Evolutionary conservation across 2,797 vertebrate species (phyloP).

Genomic region (Apogon hyalosoma): DNA sequence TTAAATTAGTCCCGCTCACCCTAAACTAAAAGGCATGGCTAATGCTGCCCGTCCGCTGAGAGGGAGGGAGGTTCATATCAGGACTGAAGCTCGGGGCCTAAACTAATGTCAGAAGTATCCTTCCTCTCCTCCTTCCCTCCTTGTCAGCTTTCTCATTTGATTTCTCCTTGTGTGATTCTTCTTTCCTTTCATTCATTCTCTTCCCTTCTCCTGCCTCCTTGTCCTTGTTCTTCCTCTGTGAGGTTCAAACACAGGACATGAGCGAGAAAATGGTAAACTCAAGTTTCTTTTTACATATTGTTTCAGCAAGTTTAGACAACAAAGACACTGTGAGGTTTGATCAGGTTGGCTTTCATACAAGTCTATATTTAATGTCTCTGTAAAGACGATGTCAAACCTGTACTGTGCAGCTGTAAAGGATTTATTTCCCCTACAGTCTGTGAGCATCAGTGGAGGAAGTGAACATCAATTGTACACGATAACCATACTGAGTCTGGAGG

Average conservation of each 20-base stretch:
- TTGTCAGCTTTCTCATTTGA: conserved; percentile 31
- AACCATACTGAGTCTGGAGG: too few species aligned
- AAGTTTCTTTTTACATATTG: background rate
- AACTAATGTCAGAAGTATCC: conserved; percentile 67
- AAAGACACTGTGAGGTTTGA: background rate
- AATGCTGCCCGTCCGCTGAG: conserved; percentile 68
- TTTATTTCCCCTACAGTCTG: too few species aligned
- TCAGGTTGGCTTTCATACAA: background rate
- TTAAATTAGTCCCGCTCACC: conserved; percentile 73
- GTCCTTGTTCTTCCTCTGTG: conserved; percentile 1
- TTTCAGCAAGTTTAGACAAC: background rate
- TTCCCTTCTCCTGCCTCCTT: conserved; percentile 17
- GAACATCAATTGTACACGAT: too few species aligned
- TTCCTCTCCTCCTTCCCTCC: conserved; percentile 33
- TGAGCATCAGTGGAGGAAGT: too few species aligned
- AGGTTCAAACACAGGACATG: background rate
- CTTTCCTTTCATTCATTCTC: conserved; percentile 13
- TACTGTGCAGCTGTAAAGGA: too few species aligned
- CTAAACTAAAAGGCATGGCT: conserved; percentile 73
- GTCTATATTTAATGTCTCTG: background rate
- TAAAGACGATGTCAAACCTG: background rate
- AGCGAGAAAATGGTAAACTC: conserved; percentile 13
- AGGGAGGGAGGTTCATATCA: conserved; percentile 63
- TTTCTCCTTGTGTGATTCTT: conserved; percentile 34
- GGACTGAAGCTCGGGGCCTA: conserved; percentile 53